Conservation (phyloP, 2,113 vertebrate species). For the Otis tarda region DNA sequence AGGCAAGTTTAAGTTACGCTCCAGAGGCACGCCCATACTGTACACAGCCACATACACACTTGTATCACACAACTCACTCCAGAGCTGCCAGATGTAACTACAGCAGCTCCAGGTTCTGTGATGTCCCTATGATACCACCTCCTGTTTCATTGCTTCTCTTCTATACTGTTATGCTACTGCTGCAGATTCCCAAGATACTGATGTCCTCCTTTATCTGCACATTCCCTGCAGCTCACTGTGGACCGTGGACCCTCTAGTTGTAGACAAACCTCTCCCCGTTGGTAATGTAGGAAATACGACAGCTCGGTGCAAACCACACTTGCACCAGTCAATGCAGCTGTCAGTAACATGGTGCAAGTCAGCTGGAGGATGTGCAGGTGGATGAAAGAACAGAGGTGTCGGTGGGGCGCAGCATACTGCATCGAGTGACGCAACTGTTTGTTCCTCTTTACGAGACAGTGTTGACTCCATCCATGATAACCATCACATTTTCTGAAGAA, state of each 20-base stretch:
- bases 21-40: neutral
- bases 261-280: rapidly evolving
- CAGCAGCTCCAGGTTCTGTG: neutral
- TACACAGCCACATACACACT: neutral
- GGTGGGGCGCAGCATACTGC: neutral
- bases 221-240: rapidly evolving
- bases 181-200: neutral
- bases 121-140: neutral
- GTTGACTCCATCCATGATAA: neutral
- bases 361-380: neutral
- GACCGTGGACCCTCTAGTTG: rapidly evolving
- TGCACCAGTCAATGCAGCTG: neutral
- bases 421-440: neutral
- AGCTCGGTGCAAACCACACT: neutral
- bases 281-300: neutral
- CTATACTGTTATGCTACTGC: rapidly evolving
- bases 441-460: rapidly evolving
- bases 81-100: neutral
- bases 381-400: rapidly evolving
- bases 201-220: neutral
- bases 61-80: neutral
- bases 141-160: neutral
- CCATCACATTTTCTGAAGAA: neutral
- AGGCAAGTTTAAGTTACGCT: neutral
- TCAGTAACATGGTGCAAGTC: rapidly evolving